Evolutionary conservation across 2,113 vertebrate genomes (phyloP), one percentile per base, ranked within the genome.

Genomic region (Aspidoscelis tigris): DNA sequence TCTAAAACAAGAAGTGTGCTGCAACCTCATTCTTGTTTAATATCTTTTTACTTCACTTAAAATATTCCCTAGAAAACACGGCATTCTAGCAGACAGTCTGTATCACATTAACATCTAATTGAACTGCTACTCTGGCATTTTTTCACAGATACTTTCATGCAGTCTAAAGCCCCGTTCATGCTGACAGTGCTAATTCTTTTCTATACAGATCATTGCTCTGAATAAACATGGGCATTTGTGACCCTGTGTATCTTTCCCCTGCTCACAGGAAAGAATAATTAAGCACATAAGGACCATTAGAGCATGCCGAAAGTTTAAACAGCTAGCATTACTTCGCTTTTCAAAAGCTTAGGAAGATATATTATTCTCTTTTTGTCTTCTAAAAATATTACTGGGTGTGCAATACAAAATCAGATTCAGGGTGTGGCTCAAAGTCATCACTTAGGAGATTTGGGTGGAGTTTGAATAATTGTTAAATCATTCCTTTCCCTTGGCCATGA

Each of bases 291-390:
- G 64, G 33, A 24, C 21, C 44, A 65, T 43, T 26, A 55, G 26
- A 75, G 11, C 16, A 74, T 75, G n/a, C 24, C 14, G 22, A 43
- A 53, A 39, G 47, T 55, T 44, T 7, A 8, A 80, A 24, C 21
- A 64, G 22, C 55, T 0, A 53, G 61, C 73, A 76, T 1, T 0
- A 41, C 3, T 14, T 65, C 12, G 16, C 47, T 41, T 20, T 80
- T 75, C 53, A 70, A 84, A 33, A 41, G 66, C 10, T n/a, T 65
- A 65, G 10, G 2, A 47, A 50, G 14, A 20, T 41, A 44, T 11
- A 5, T 82, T n/a, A 78, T 83, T 84, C 83, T 41, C 24, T 66
- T 86, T 88, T 26, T 71, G 58, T 14, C 24, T 84, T 69, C 64
- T 84, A 39, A 75, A 66, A 72, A 86, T 77, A 76, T 22, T 39